phyloP scores from a whole-genome alignment of 2,113 vertebrate genomes.

The Mormyrus iriodes region DNA sequence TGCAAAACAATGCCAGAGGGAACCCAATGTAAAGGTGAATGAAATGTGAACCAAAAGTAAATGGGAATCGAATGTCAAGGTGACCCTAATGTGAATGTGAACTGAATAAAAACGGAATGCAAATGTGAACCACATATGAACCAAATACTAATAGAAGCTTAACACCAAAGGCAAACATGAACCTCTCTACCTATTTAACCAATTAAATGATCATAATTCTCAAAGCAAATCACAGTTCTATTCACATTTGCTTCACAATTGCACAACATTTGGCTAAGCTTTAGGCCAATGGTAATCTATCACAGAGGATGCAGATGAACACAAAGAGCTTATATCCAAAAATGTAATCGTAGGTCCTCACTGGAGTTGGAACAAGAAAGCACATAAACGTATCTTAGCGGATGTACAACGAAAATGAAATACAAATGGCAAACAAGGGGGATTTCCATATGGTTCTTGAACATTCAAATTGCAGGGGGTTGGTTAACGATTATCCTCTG shows the following conservation, averaged over 20 bases:
- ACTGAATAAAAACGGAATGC: neutral
- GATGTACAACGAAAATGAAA: neutral
- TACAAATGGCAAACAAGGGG: neutral
- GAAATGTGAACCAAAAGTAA: neutral
- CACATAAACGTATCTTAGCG: neutral
- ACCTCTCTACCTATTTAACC: neutral
- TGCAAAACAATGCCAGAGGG: neutral
- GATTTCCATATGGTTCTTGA: neutral
- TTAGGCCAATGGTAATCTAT: neutral
- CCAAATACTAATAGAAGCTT: neutral
- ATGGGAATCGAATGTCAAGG: neutral
- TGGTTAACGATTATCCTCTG: neutral
- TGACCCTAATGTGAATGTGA: neutral
- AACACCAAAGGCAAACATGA: neutral
- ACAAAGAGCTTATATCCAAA: neutral
- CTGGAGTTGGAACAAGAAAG: neutral
- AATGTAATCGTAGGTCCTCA: neutral
- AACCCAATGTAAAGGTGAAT: neutral
- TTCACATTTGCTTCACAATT: neutral
- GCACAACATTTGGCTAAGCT: neutral
- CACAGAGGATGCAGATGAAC: neutral
- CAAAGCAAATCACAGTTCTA: neutral
- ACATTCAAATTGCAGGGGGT: neutral
- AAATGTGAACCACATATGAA: neutral
- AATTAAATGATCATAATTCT: neutral